Evolutionary conservation across 2,888 invertebrate genomes (phyloP).

Genomic region (Halictus quadricinctus): DNA sequence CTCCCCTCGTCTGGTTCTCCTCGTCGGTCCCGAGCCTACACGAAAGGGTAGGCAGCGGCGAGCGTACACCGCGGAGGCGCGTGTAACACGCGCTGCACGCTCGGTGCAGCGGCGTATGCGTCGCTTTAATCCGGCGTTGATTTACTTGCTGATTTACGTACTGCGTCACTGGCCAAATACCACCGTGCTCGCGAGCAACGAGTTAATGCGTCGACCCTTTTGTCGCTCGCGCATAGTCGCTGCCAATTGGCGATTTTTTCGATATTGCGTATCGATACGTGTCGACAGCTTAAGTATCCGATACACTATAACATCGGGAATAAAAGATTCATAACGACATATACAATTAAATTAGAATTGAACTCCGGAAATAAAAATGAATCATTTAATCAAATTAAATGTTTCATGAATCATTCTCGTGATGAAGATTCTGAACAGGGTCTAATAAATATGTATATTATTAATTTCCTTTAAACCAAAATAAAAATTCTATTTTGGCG

Average conservation of each 20-base stretch:
- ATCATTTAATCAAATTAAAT: too few species aligned
- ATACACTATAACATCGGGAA: too few species aligned
- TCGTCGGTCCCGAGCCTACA: slow-evolving; percentile 58
- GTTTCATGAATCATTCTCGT: too few species aligned
- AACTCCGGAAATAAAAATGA: too few species aligned
- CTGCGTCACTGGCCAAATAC: slow-evolving; percentile 51
- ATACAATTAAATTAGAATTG: too few species aligned
- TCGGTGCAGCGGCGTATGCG: slow-evolving; percentile 46
- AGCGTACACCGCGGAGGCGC: slow-evolving; percentile 40
- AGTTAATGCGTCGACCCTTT: slow-evolving; percentile 41
- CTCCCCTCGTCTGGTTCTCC: slow-evolving; percentile 12
- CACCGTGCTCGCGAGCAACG: slow-evolving; percentile 17
- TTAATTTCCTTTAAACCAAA: too few species aligned
- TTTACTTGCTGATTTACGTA: slow-evolving; percentile 69
- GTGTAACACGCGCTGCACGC: slow-evolving; percentile 49
- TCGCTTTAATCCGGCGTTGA: slow-evolving; percentile 56
- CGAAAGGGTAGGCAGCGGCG: slow-evolving; percentile 69
- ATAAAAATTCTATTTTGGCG: too few species aligned
- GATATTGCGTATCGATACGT: too few species aligned
- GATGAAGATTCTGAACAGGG: too few species aligned
- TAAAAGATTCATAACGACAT: too few species aligned
- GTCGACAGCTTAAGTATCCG: too few species aligned
- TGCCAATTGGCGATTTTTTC: background rate
- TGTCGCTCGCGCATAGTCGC: slow-evolving; percentile 18
- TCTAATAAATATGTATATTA: too few species aligned